Percentiles rank a stretch among this genome's conserved stretches.
Evolutionary conservation across 1,140 invertebrate genomes (phyloP).

Genomic region (Drosophila kurseongensis): DNA sequence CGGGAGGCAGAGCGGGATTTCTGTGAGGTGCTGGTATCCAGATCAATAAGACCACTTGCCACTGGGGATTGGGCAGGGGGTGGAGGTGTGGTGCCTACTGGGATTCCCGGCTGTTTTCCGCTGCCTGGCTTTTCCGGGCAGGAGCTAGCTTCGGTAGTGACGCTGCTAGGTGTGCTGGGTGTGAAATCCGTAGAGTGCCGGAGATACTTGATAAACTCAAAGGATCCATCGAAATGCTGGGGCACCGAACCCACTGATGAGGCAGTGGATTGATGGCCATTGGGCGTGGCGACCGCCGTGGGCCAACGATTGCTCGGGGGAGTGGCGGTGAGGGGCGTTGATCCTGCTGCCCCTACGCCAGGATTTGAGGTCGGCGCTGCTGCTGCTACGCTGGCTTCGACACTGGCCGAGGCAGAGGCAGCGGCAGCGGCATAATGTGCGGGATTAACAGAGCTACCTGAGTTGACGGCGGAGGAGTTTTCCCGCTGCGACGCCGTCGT

Average conservation of each 20-base stretch:
- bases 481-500: constrained; percentile 31
- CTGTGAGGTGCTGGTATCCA: constrained; percentile 75
- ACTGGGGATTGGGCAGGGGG: constrained; percentile 61
- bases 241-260: constrained; percentile 38
- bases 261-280: constrained; percentile 45
- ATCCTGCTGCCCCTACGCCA: constrained; percentile 14
- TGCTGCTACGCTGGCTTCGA: constrained; percentile 15
- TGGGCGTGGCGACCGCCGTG: constrained; percentile 68
- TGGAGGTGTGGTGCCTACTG: constrained; percentile 41
- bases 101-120: constrained; percentile 23
- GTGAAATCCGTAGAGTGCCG: constrained; percentile 79
- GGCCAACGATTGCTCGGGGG: constrained; percentile 69
- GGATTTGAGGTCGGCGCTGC: constrained; percentile 16
- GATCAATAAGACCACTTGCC: constrained; percentile 65
- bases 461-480: constrained; percentile 20
- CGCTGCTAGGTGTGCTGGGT: constrained; percentile 27
- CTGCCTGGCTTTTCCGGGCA: constrained; percentile 44
- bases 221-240: constrained; percentile 83
- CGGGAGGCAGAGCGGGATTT: constrained; percentile 78
- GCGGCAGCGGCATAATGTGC: constrained; percentile 2
- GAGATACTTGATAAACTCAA: constrained; percentile 83
- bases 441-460: constrained; percentile 37
- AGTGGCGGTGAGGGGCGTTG: constrained; percentile 21
- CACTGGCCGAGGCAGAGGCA: constrained; percentile 1
- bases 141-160: constrained; percentile 16